These are phyloP conservation scores for Sebastes fasciatus DNA, from an alignment of 2,113 vertebrate species.

Conservation along the genomic window DNA sequence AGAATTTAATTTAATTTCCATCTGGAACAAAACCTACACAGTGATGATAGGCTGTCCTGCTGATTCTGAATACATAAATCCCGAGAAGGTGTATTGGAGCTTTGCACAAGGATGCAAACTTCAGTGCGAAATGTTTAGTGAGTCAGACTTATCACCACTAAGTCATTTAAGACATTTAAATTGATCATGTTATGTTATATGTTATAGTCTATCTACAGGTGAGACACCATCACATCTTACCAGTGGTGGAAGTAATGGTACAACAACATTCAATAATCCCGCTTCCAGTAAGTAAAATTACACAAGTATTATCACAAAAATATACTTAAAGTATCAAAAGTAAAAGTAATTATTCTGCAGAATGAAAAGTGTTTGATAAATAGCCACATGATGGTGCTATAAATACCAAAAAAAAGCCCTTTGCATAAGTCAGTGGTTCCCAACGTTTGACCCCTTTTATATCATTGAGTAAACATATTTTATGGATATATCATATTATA, in stretches of 20 bases:
- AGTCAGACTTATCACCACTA: not conserved
- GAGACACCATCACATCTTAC: not conserved
- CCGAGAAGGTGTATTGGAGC: not conserved
- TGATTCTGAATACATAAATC: not conserved
- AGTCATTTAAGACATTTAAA: no score
- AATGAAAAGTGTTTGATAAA: no score
- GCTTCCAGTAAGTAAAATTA: no score
- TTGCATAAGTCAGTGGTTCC: no score
- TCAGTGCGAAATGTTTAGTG: not conserved
- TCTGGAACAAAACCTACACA: not conserved
- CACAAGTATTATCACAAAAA: not conserved
- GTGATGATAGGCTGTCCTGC: not conserved
- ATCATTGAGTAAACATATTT: no score
- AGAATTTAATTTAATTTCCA: not conserved
- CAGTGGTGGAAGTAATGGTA: not conserved
- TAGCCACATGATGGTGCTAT: no score
- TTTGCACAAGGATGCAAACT: not conserved
- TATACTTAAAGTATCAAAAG: not conserved
- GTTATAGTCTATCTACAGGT: not conserved
- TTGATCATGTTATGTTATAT: no score
- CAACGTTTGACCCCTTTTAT: no score
- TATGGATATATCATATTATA: no score
- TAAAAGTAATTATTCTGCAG: not conserved
- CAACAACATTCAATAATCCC: no score
- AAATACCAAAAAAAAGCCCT: no score